Percentiles rank a stretch among this genome's conserved stretches.
Evolutionary conservation across 2,888 invertebrate genomes (phyloP).

Genomic region (Trissoscelio sp.): DNA sequence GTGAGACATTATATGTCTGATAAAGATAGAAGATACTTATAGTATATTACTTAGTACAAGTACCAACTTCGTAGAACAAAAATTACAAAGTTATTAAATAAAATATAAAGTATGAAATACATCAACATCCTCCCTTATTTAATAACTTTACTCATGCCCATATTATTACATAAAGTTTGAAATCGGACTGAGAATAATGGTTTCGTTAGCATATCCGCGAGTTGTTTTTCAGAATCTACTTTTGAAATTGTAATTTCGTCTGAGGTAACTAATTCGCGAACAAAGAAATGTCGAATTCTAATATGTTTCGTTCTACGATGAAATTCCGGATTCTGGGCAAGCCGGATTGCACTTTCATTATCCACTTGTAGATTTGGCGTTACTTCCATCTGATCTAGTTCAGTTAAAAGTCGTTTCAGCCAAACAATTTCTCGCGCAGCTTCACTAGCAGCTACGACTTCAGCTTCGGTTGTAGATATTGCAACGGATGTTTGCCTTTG

Average conservation of each 20-base stretch:
- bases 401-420: constrained; percentile 73
- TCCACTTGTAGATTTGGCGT: constrained; percentile 72
- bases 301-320: constrained; percentile 76
- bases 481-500: constrained; percentile 67
- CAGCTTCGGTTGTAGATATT: constrained; percentile 74
- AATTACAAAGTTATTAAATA: constrained; percentile 42
- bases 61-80: no score
- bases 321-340: constrained; percentile 76
- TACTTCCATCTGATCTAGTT: constrained; percentile 66
- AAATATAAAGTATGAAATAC: constrained; percentile 18
- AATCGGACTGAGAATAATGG: constrained; percentile 53
- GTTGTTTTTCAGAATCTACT: constrained; percentile 71
- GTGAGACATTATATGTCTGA: no score
- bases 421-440: constrained; percentile 75
- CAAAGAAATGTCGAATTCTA: constrained; percentile 73
- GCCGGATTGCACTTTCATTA: constrained; percentile 74
- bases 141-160: constrained; percentile 40
- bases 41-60: no score
- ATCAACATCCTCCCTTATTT: constrained; percentile 53
- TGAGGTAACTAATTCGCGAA: constrained; percentile 72
- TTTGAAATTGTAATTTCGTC: constrained; percentile 69
- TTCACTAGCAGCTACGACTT: constrained; percentile 77
- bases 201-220: constrained; percentile 75
- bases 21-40: no score
- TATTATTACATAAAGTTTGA: constrained; percentile 21